phyloP scores from a whole-genome alignment of 1,140 invertebrate species.

The Dendroctonus ponderosae region DNA sequence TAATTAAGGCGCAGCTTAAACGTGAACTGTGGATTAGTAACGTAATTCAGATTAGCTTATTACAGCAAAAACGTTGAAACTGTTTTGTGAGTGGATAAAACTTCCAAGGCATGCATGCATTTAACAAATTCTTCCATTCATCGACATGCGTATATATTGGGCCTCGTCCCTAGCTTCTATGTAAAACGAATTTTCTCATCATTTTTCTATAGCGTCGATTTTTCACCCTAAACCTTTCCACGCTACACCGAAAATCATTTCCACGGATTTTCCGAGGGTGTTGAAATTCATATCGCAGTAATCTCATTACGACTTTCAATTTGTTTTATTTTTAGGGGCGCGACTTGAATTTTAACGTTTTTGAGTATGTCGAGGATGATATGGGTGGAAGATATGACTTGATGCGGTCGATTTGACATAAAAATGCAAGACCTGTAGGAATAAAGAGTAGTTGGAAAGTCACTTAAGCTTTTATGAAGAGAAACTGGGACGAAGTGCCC shows the following conservation, averaged over 20 bases:
- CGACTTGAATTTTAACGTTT: constrained; percentile 20
- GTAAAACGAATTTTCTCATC: constrained; percentile 16
- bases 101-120: no score
- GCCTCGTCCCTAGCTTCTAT: background rate
- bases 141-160: no score
- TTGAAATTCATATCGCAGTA: constrained; percentile 33
- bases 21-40: no score
- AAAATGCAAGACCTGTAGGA: no score
- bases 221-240: constrained; percentile 23
- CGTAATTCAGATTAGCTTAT: no score
- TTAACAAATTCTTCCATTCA: no score
- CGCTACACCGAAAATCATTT: constrained; percentile 20
- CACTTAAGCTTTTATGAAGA: no score
- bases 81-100: no score
- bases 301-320: constrained; percentile 34
- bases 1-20: no score
- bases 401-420: background rate
- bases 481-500: no score
- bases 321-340: constrained; percentile 29
- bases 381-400: constrained; percentile 17
- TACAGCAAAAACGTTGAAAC: no score
- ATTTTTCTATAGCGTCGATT: constrained; percentile 25
- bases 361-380: constrained; percentile 9
- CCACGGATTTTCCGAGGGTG: constrained; percentile 18
- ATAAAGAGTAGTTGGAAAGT: no score